phyloP scores from a whole-genome alignment of 2,888 invertebrate species.

The Pachymerium ferrugineum region DNA sequence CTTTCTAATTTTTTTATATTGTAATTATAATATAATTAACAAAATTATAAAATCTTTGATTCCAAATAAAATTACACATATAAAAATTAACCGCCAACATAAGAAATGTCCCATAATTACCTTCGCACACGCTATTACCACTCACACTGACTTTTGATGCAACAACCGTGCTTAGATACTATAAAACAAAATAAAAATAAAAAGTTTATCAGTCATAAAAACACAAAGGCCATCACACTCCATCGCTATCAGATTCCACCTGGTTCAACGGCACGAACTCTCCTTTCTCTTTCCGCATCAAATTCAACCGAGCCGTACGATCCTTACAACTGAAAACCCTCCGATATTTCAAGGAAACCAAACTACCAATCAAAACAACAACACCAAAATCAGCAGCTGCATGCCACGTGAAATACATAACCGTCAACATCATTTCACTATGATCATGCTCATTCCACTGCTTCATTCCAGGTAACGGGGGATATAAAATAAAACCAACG shows the following conservation, averaged over 20 bases:
- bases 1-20: too few relatives aligned
- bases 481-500: conserved; percentile 52
- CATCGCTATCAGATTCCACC: not conserved
- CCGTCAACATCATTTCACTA: conserved; percentile 49
- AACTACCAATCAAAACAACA: conserved; percentile 29
- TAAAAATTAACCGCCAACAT: too few relatives aligned
- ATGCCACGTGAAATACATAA: conserved; percentile 43
- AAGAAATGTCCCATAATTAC: too few relatives aligned
- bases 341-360: conserved; percentile 28
- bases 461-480: conserved; percentile 44
- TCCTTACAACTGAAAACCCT: not conserved
- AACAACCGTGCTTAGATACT: too few relatives aligned
- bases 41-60: too few relatives aligned
- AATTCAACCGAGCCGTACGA: not conserved
- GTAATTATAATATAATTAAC: too few relatives aligned
- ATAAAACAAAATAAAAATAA: too few relatives aligned
- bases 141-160: too few relatives aligned
- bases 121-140: too few relatives aligned
- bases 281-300: not conserved
- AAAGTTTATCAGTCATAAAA: too few relatives aligned
- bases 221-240: too few relatives aligned
- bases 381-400: conserved; percentile 33
- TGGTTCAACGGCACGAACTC: not conserved
- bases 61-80: too few relatives aligned
- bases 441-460: conserved; percentile 48